These are phyloP conservation scores for Hyles vespertilio DNA, from an alignment of 1,140 invertebrate species.

Conservation along the genomic window DNA sequence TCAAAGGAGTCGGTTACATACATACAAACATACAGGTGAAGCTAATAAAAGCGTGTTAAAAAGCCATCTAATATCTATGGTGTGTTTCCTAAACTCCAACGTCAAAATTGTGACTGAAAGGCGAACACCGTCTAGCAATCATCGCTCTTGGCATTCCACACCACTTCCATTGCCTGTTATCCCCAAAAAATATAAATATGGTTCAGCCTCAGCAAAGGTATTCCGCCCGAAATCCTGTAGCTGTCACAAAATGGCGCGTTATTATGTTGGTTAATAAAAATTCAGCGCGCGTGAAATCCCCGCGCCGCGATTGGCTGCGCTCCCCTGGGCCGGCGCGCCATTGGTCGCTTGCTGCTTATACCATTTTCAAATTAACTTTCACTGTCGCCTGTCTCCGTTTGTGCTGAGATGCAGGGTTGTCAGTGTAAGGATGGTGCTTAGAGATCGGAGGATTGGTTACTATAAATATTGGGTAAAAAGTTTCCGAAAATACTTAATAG, in stretches of 20 bases:
- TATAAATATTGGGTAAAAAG: too few species aligned
- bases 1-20: too few species aligned
- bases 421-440: slow-evolving; percentile 1
- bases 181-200: background rate
- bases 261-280: slow-evolving; percentile 74
- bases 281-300: slow-evolving; percentile 70
- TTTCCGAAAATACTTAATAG: too few species aligned
- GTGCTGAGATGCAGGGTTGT: slow-evolving; percentile 38
- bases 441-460: too few species aligned
- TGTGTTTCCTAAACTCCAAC: too few species aligned
- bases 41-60: too few species aligned
- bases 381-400: slow-evolving; percentile 46
- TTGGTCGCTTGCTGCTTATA: slow-evolving; percentile 65
- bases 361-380: slow-evolving; percentile 75
- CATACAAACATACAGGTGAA: too few species aligned
- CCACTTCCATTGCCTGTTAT: background rate
- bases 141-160: too few species aligned
- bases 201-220: background rate
- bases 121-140: too few species aligned
- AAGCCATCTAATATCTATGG: too few species aligned
- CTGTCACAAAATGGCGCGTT: slow-evolving; percentile 69
- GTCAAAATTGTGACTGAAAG: too few species aligned
- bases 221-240: slow-evolving; percentile 10
- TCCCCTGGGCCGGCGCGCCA: slow-evolving; percentile 49
- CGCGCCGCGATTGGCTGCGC: slow-evolving; percentile 50